phyloP scores from a whole-genome alignment of 2,888 invertebrate species.

The Dryococelus australis region DNA sequence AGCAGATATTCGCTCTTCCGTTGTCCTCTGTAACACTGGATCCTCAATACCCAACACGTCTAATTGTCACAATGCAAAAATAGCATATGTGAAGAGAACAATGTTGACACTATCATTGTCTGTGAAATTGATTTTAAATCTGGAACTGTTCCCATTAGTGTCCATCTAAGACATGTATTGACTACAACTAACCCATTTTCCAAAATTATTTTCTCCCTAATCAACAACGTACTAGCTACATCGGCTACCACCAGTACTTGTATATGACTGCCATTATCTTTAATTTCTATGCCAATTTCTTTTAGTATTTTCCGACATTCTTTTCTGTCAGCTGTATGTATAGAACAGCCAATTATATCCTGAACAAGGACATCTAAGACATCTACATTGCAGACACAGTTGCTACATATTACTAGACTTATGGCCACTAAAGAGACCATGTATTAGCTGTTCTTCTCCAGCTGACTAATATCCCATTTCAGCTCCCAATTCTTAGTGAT shows the following conservation, averaged over 20 bases:
- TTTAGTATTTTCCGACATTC: not conserved
- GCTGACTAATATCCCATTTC: too few species aligned
- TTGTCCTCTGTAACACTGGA: not conserved
- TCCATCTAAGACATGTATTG: not conserved
- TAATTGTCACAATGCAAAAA: not conserved
- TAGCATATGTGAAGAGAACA: not conserved
- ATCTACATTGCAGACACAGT: too few species aligned
- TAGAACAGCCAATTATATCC: not conserved
- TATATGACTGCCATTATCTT: not conserved
- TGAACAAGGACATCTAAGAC: not conserved
- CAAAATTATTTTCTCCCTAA: not conserved
- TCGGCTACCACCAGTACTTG: not conserved
- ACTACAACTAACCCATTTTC: not conserved
- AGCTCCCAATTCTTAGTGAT: too few species aligned
- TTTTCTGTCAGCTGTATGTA: not conserved
- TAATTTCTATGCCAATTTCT: not conserved
- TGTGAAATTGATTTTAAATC: not conserved
- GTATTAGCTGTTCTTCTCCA: too few species aligned
- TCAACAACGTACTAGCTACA: not conserved
- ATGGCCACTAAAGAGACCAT: too few species aligned
- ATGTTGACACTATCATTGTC: not conserved
- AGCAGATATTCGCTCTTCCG: not conserved
- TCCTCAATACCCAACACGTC: slow-evolving; percentile 19
- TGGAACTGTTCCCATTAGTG: not conserved
- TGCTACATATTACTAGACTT: too few species aligned